Conservation (phyloP, 2,797 vertebrate genomes). For the Valencia hispanica region DNA sequence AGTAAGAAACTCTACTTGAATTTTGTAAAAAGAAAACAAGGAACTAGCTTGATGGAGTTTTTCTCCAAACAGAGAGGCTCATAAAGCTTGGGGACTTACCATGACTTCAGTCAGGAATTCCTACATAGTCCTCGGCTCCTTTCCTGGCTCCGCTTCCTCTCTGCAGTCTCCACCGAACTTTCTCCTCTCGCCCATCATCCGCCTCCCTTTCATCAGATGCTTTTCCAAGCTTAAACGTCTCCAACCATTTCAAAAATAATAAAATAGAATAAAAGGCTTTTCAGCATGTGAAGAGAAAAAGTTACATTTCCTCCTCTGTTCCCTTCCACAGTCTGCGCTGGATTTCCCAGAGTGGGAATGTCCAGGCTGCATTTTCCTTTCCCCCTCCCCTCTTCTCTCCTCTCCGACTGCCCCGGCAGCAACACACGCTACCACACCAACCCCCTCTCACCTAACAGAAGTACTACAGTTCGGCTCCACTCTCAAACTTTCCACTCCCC, state of each 20-base stretch:
- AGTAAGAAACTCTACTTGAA: no score
- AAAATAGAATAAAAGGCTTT: not conserved
- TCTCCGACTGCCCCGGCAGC: slow-evolving; percentile 42
- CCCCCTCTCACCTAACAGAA: slow-evolving; percentile 70
- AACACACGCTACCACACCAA: slow-evolving; percentile 45
- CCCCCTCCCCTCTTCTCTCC: slow-evolving; percentile 23
- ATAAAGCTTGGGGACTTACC: slow-evolving; percentile 68
- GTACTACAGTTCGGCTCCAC: slow-evolving; percentile 69
- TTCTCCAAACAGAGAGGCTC: not conserved
- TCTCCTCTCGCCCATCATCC: slow-evolving; percentile 13
- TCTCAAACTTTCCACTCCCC: slow-evolving; percentile 77
- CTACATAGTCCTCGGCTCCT: slow-evolving; percentile 72
- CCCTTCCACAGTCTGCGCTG: slow-evolving; percentile 23
- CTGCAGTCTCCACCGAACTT: slow-evolving; percentile 50
- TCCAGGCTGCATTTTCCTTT: slow-evolving; percentile 33
- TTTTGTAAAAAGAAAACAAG: no score
- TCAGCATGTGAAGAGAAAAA: not conserved
- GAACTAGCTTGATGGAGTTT: not conserved
- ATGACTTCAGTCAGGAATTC: slow-evolving; percentile 76
- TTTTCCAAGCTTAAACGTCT: not conserved
- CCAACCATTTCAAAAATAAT: not conserved
- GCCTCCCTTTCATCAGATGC: not conserved
- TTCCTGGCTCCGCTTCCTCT: slow-evolving; percentile 60
- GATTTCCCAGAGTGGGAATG: slow-evolving; percentile 68
- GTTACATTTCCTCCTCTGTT: slow-evolving; percentile 23